Percentiles rank a stretch among this genome's conserved stretches.
phyloP scores from a whole-genome alignment of 2,797 vertebrate species.

The Poeciliopsis turneri region DNA sequence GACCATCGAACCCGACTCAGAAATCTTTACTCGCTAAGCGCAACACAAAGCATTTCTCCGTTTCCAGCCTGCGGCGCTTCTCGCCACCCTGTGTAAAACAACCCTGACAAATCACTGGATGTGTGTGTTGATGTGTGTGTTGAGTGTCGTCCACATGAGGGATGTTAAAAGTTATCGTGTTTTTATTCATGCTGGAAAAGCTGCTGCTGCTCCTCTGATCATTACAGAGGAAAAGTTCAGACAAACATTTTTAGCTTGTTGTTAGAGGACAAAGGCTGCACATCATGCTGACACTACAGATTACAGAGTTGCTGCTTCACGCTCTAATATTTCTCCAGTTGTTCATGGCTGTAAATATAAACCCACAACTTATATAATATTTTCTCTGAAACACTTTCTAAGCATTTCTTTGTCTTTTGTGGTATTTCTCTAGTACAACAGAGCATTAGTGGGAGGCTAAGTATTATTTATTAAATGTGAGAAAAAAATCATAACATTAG shows the following conservation, averaged over 20 bases:
- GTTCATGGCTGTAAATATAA: not conserved
- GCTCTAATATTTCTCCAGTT: not conserved
- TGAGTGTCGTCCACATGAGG: not conserved
- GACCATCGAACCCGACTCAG: not conserved
- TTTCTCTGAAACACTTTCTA: not conserved
- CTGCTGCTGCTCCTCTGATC: not conserved
- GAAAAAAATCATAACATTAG: no score
- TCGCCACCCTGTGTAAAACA: not conserved
- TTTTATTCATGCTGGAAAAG: not conserved
- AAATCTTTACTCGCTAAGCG: not conserved
- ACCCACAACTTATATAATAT: not conserved
- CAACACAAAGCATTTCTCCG: not conserved
- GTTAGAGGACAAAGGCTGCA: not conserved
- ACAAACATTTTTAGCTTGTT: not conserved
- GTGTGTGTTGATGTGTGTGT: not conserved
- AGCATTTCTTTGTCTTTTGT: not conserved
- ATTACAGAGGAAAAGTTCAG: not conserved
- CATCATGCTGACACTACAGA: not conserved
- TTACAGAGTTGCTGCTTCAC: not conserved
- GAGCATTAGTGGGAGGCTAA: no score
- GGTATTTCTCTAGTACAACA: not conserved
- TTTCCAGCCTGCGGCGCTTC: not conserved
- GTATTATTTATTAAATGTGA: no score
- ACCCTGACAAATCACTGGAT: not conserved
- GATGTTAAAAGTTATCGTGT: not conserved